These are phyloP conservation scores for Halcyon badia DNA, from an alignment of 2,797 vertebrate genomes.

Conservation along the genomic window DNA sequence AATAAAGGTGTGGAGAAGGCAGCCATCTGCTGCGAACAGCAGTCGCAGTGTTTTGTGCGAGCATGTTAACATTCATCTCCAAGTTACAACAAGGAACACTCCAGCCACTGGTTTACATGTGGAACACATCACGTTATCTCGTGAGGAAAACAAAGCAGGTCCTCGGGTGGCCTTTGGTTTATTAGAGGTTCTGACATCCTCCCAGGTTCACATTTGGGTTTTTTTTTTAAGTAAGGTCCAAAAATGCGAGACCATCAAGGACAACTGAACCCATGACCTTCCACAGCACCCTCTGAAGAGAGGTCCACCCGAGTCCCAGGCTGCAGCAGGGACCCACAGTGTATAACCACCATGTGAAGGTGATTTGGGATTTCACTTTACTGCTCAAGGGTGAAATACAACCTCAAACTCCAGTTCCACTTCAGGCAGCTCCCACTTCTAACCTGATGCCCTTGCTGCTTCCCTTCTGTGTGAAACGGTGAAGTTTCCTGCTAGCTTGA, in stretches of 20 bases:
- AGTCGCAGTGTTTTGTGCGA: conserved; percentile 17
- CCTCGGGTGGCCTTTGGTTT: neutral
- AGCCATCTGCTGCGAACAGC: conserved; percentile 58
- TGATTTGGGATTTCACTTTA: neutral
- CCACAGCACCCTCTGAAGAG: neutral
- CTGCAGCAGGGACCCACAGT: neutral
- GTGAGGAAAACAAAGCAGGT: neutral
- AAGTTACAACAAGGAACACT: conserved; percentile 58
- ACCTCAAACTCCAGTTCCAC: neutral
- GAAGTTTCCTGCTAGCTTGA: neutral
- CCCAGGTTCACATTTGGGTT: neutral
- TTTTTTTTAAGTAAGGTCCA: neutral
- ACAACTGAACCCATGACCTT: neutral
- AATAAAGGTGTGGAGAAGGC: conserved; percentile 38
- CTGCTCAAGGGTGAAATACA: neutral
- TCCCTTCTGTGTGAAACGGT: neutral
- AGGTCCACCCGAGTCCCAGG: too few relatives aligned
- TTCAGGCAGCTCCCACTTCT: neutral
- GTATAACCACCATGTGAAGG: neutral
- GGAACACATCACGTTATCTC: neutral
- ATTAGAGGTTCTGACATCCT: neutral
- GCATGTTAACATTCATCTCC: neutral
- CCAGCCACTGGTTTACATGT: neutral
- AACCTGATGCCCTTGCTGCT: neutral
- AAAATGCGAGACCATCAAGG: neutral